Evolutionary conservation across 2,113 vertebrate species (phyloP).

Genomic region (Lasiurus cinereus): DNA sequence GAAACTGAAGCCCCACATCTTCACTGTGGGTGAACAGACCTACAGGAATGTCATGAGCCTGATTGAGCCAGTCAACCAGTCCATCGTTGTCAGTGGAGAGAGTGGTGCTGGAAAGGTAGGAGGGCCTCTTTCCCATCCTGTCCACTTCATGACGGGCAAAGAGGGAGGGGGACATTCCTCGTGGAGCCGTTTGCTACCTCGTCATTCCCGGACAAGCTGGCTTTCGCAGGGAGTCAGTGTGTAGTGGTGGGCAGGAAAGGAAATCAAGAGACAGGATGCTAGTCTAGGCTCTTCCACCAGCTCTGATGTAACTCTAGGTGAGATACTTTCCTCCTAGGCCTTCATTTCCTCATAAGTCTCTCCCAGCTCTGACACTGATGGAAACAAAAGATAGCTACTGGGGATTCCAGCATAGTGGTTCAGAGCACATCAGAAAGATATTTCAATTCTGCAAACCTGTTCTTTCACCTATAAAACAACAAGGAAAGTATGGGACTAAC

Average conservation of each 20-base stretch:
- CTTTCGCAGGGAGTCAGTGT: not conserved
- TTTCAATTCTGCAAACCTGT: constrained; percentile 3
- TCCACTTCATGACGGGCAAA: not conserved
- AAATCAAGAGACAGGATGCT: not conserved
- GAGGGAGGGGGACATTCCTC: not conserved
- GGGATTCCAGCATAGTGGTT: not conserved
- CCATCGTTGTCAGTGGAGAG: constrained; percentile 97
- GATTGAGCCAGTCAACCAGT: constrained; percentile 93
- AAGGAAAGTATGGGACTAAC: not conserved
- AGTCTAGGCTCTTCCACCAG: not conserved
- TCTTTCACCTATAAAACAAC: not conserved
- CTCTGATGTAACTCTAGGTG: not conserved
- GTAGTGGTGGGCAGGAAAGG: not conserved
- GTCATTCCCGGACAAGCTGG: not conserved
- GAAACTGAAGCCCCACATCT: constrained; percentile 97
- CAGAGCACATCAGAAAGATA: not conserved
- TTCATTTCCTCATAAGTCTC: not conserved
- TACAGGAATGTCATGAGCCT: constrained; percentile 95
- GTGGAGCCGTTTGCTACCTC: not conserved
- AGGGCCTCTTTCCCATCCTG: not conserved
- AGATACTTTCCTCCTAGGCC: not conserved
- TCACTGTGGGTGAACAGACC: constrained; percentile 95
- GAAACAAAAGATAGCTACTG: constrained; percentile 3
- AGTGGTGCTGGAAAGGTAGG: constrained; percentile 98
- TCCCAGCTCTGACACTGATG: not conserved